Evolutionary conservation across 2,797 vertebrate species (phyloP).

Genomic region (Crocodylus rhombifer): DNA sequence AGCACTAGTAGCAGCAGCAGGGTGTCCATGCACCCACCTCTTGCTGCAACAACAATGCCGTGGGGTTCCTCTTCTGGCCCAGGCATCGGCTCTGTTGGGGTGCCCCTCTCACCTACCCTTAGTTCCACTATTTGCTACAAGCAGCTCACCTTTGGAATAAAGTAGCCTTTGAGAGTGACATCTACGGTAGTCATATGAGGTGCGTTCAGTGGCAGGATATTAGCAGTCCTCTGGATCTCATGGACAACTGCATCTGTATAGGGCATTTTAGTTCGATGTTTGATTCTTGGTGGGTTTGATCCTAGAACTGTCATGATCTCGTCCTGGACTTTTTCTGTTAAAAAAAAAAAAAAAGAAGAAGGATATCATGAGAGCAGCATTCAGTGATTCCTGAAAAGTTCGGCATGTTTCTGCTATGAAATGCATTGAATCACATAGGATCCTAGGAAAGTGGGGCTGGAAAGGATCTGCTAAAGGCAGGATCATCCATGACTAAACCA

Average conservation of each 20-base stretch:
- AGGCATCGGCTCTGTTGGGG: too few species aligned
- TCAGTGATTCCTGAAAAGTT: neutral
- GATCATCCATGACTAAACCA: too few species aligned
- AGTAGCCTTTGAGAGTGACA: constrained; percentile 65
- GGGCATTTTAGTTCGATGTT: constrained; percentile 60
- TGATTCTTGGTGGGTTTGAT: neutral
- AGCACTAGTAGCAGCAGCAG: too few species aligned
- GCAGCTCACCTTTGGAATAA: constrained; percentile 68
- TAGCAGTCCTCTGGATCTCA: constrained; percentile 62
- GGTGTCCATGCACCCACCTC: too few species aligned
- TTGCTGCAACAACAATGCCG: too few species aligned
- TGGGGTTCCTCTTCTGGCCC: too few species aligned
- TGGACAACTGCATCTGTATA: constrained; percentile 67
- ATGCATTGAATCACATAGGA: too few species aligned
- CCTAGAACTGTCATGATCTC: constrained; percentile 65
- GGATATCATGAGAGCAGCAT: neutral
- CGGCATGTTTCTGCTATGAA: neutral
- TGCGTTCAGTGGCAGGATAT: constrained; percentile 60
- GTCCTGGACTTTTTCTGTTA: constrained; percentile 60
- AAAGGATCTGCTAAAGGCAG: too few species aligned
- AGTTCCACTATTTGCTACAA: too few species aligned
- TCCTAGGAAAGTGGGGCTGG: too few species aligned
- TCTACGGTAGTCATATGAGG: constrained; percentile 63
- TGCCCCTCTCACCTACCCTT: too few species aligned
- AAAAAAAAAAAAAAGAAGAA: neutral